Evolutionary conservation across 2,797 vertebrate species (phyloP).

Genomic region (Melopsittacus undulatus): DNA sequence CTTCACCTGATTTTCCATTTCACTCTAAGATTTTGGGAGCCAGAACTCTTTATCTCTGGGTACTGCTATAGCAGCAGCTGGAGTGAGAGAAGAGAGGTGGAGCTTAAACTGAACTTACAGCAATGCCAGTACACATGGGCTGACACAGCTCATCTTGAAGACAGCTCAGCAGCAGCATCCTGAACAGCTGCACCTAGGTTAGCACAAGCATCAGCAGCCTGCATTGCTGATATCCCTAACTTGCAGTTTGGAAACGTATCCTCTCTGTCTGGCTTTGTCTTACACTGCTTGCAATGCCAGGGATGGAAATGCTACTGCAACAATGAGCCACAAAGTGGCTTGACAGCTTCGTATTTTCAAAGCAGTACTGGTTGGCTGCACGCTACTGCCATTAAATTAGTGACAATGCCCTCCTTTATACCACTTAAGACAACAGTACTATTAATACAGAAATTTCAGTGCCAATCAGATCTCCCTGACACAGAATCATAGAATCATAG

Average conservation of each 20-base stretch:
- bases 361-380: background rate
- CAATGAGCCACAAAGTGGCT: background rate
- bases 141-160: background rate
- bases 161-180: background rate
- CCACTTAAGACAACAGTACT: background rate
- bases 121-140: background rate
- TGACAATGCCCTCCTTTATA: background rate
- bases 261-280: background rate
- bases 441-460: background rate
- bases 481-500: no score
- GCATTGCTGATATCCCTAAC: rapidly evolving
- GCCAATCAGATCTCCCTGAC: background rate
- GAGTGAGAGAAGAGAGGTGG: background rate
- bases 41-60: background rate
- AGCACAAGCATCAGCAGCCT: background rate
- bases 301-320: rapidly evolving
- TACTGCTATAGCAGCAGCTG: rapidly evolving
- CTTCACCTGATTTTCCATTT: background rate
- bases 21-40: background rate
- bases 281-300: rapidly evolving
- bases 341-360: background rate
- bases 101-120: background rate
- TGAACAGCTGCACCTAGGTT: background rate
- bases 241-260: background rate
- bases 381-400: background rate